These are phyloP conservation scores for Colostygia pectinataria DNA, from an alignment of 2,888 invertebrate species.

Conservation along the genomic window DNA sequence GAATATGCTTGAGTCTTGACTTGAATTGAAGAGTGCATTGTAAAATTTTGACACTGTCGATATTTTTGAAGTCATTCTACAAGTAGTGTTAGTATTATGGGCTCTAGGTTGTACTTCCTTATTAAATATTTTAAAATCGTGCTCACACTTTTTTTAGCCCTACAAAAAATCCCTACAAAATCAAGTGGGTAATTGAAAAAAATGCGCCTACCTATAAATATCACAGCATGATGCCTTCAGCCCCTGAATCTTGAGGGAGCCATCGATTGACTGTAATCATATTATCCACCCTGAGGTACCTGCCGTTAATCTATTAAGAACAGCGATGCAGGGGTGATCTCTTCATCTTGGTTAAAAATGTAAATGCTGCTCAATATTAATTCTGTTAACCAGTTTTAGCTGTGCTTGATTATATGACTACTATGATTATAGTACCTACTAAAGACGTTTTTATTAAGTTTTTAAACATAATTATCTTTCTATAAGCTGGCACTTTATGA, in stretches of 20 bases:
- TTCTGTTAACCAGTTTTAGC: not conserved
- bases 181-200: slow-evolving; percentile 36
- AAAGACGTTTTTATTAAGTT: too few species aligned
- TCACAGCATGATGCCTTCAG: slow-evolving; percentile 58
- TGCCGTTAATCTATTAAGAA: slow-evolving; percentile 64
- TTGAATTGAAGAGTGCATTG: too few species aligned
- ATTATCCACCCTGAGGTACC: slow-evolving; percentile 66
- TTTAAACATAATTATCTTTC: too few species aligned
- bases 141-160: not conserved
- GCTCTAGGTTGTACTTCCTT: too few species aligned
- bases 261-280: slow-evolving; percentile 75
- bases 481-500: too few species aligned
- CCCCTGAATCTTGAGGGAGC: slow-evolving; percentile 54
- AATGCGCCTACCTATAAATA: slow-evolving; percentile 53
- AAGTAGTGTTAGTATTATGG: too few species aligned
- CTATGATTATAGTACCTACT: too few species aligned
- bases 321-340: slow-evolving; percentile 47
- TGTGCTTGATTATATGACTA: too few species aligned
- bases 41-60: too few species aligned
- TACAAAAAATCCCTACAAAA: slow-evolving; percentile 17
- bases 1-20: too few species aligned
- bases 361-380: slow-evolving; percentile 24
- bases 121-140: too few species aligned
- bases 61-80: too few species aligned
- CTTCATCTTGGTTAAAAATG: slow-evolving; percentile 46